These are phyloP conservation scores for Puntigrus tetrazona DNA, from an alignment of 2,113 vertebrate genomes.

Conservation along the genomic window DNA sequence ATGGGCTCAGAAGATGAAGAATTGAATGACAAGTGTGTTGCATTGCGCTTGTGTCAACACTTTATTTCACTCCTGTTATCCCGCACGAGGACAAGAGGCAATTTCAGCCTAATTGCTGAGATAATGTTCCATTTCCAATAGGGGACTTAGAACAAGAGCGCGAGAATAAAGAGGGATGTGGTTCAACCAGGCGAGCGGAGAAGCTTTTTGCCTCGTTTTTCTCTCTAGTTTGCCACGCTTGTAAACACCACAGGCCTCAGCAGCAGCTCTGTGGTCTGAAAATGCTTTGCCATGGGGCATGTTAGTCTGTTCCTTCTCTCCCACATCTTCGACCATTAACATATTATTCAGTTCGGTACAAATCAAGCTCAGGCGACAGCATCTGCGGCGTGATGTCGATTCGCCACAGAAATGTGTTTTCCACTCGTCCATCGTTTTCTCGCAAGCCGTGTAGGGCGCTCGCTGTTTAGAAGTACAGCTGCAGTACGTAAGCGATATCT, in stretches of 20 bases:
- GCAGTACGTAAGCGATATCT: background rate
- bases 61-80: background rate
- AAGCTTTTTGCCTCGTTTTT: background rate
- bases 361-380: background rate
- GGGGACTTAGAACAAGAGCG: background rate
- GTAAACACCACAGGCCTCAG: slow-evolving; percentile 5
- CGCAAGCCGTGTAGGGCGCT: background rate
- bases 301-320: background rate
- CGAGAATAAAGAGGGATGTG: background rate
- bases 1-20: slow-evolving; percentile 5
- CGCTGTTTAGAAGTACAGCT: background rate
- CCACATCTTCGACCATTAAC: background rate
- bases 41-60: background rate
- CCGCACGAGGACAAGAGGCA: background rate
- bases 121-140: background rate
- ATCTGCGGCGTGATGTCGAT: background rate
- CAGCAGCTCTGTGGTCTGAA: background rate
- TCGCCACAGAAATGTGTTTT: background rate
- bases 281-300: background rate
- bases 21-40: slow-evolving; percentile 3
- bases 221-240: background rate
- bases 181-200: background rate
- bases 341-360: background rate
- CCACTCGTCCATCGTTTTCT: background rate
- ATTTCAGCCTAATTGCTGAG: slow-evolving; percentile 7